Conservation (phyloP, 1,140 invertebrate genomes). For the Helicoverpa armigera region DNA sequence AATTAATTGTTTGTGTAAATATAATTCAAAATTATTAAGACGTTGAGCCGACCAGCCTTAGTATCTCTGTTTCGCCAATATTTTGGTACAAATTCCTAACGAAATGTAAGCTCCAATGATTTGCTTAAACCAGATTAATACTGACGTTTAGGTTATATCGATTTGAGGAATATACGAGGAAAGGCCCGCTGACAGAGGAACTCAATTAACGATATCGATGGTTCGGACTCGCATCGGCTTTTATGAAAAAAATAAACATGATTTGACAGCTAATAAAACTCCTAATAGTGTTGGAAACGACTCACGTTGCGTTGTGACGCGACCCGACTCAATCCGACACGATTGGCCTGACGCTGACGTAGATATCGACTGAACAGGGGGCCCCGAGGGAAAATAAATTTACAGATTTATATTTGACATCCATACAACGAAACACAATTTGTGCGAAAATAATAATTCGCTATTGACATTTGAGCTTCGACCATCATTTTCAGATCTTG, state of each 20-base stretch:
- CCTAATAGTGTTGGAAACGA: conserved; percentile 65
- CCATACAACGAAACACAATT: conserved; percentile 54
- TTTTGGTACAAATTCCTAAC: conserved; percentile 15
- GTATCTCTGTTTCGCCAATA: neutral
- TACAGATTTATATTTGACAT: conserved; percentile 53
- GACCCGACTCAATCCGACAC: conserved; percentile 71
- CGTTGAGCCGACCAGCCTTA: neutral
- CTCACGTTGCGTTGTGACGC: conserved; percentile 61
- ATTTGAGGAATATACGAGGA: conserved; percentile 39
- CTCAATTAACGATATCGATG: conserved; percentile 52
- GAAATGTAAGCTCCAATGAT: conserved; percentile 21
- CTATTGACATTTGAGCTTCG: conserved; percentile 48
- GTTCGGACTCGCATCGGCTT: conserved; percentile 20
- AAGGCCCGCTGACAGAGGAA: conserved; percentile 50
- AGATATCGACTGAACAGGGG: conserved; percentile 63
- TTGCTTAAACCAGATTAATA: conserved; percentile 28
- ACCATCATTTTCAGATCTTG: conserved; percentile 53
- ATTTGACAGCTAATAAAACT: conserved; percentile 64
- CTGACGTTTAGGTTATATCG: conserved; percentile 13
- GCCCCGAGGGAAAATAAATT: conserved; percentile 54
- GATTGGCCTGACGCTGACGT: conserved; percentile 63
- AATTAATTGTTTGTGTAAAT: conserved; percentile 9
- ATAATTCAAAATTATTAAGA: neutral
- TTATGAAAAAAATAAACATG: conserved; percentile 54
- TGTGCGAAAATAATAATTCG: conserved; percentile 51